A percentile compares a stretch with the other conserved stretches of the same genome.
phyloP scores from a whole-genome alignment of 1,140 invertebrate species.

The Paraescarpia echinospica region DNA sequence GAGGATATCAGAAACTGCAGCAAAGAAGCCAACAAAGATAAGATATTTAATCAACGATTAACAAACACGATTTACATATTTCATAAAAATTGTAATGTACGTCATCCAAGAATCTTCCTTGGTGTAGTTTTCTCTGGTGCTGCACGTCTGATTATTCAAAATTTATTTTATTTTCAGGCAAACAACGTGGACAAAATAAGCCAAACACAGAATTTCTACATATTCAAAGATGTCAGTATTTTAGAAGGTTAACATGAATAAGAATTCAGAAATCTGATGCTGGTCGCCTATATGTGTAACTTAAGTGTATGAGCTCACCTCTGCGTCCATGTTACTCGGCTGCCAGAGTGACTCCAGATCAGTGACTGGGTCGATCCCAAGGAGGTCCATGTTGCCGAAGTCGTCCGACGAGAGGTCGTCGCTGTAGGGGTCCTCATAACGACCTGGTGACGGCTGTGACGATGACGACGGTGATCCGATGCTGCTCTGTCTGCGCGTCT shows the following conservation, averaged over 20 bases:
- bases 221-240: too few species aligned
- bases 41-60: background rate
- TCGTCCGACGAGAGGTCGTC: background rate
- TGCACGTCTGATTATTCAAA: too few species aligned
- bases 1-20: conserved; percentile 9
- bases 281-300: too few species aligned
- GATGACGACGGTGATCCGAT: background rate
- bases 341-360: background rate
- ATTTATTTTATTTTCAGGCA: too few species aligned
- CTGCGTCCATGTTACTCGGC: background rate
- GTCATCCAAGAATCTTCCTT: background rate
- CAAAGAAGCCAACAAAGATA: background rate
- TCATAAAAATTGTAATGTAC: background rate
- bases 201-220: too few species aligned
- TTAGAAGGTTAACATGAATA: too few species aligned
- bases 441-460: background rate
- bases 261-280: too few species aligned
- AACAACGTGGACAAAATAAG: too few species aligned
- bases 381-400: background rate
- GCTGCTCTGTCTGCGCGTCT: background rate
- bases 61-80: background rate
- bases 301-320: background rate
- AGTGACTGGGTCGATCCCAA: background rate
- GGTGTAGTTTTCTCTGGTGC: background rate
- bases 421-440: background rate